Evolutionary conservation across 2,113 vertebrate genomes (phyloP), one percentile per base, ranked within the genome.

Genomic region (Entomyzon cyanotis): DNA sequence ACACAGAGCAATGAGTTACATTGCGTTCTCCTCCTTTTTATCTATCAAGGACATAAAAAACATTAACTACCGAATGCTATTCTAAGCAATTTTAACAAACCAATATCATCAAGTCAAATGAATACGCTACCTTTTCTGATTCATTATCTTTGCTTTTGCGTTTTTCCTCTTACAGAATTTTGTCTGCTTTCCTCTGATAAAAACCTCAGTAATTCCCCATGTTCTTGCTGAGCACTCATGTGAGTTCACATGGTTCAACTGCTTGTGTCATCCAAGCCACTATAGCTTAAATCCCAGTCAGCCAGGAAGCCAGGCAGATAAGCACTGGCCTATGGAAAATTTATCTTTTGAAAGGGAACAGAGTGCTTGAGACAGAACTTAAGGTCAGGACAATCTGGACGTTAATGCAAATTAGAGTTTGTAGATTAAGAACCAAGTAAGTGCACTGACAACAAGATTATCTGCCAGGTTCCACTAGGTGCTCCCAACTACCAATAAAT

Each of bases 61-160:
- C 46, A 42, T 73, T 68, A 73, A 59, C 52, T 47, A 63, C 15
- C 23, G 69, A 53, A 73, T 3, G 8, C 62, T 86, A 70, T 22
- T 83, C 70, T 25, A 73, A 79, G 24, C 11, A 74, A 80, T 56
- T 55, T n/a, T 1, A 62, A 80, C 25, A 84, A 86, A 49, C 2
- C 37, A 60, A 0, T 53, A 82, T 35, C 22, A 53, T 25, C 39
- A 52, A 67, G 44, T 60, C 50, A 90, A 95, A 92, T 1, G 5
- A 89, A 89, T 64, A 92, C 47, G 0, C 86, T 96, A 97, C 94
- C 96, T 97, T 94, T 93, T 89, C 71, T 94, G 88, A 90, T 93
- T 37, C 96, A 97, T 96, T 87, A 60, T 93, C 80, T 93, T 90
- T 71, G 37, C 8, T 73, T 90, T 84, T 41, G 59, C 33, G 79